phyloP scores from a whole-genome alignment of 30 jellyfish, hydroid and myxozoan genomes.

The Nemopilema nomurai region DNA sequence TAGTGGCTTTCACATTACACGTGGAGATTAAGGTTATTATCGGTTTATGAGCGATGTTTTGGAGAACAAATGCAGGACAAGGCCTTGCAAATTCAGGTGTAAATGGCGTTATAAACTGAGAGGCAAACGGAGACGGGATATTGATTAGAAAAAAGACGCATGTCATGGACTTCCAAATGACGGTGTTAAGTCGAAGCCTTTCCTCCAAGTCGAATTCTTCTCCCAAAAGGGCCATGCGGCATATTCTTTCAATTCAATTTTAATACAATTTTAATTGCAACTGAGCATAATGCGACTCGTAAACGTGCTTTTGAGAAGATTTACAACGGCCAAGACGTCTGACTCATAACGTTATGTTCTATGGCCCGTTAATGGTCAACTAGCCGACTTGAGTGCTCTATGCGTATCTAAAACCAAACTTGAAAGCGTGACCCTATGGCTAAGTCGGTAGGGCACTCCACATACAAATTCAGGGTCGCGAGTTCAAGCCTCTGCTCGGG shows the following conservation, averaged over 20 bases:
- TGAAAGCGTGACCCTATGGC: too few relatives aligned
- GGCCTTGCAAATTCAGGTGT: conserved; percentile 43
- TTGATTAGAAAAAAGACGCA: neutral
- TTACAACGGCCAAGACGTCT: neutral
- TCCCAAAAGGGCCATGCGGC: conserved; percentile 25
- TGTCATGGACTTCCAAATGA: conserved; percentile 21
- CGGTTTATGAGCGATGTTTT: conserved; percentile 72
- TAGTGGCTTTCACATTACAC: conserved; percentile 77
- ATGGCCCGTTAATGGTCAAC: neutral
- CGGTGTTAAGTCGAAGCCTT: conserved; percentile 24
- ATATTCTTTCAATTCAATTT: conserved; percentile 4
- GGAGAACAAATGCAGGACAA: conserved; percentile 53
- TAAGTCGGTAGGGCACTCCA: too few relatives aligned
- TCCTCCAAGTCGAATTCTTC: conserved; percentile 13
- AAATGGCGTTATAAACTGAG: conserved; percentile 28
- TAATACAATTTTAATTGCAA: conserved; percentile 36
- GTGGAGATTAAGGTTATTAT: conserved; percentile 74
- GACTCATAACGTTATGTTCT: neutral
- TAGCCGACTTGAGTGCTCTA: neutral
- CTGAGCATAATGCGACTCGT: conserved; percentile 26
- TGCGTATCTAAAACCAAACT: too few relatives aligned
- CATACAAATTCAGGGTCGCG: too few relatives aligned
- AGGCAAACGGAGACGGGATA: conserved; percentile 26
- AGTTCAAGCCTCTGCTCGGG: too few relatives aligned
- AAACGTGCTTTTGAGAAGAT: neutral